Base-by-base conservation (phyloP, 2,113 vertebrate species). In the Hystrix cristata region DNA sequence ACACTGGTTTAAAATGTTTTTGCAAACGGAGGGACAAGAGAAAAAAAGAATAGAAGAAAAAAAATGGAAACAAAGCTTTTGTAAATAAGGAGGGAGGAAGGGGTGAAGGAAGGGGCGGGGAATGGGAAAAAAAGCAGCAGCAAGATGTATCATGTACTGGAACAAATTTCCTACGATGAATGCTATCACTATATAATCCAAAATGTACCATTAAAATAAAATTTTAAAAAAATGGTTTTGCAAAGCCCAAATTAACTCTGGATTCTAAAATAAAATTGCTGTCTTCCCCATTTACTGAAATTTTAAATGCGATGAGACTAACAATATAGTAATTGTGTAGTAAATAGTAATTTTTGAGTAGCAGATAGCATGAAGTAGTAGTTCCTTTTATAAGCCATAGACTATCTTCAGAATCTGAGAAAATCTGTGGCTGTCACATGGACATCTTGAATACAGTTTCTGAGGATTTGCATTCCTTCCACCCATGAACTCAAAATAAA, bases 1-100 rank as follows among this genome's bases (percentile, higher is more conserved):
- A 57, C 48, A 78, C 29, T 86, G 81, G 29, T 90, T 93, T 87
- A 78, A 84, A 92, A 65, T 92, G 38, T 38, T 82, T 93, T 82
- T 93, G 29, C 25, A 84, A 46, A 84, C 38, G 38, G 38, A 38
- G 38, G 38, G 38, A 38, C 38, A 38, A 38, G 38, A 38, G 38
- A 38, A 38, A 38, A 38, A 38, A 38, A 38, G 38, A 38, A 38
- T 2, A 38, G 38, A 38, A 38, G 38, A 2, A 38, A 38, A 38
- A 38, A 38, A 38, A 38, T 38, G 38, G 38, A 38, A 38, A 38
- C 38, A 38, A 38, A 38, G 38, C 38, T 38, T 38, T 38, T 38
- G 38, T 38, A 38, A 38, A 38, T 38, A 38, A 38, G 38, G 38
- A 38, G 38, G 38, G 38, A 38, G 38, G 38, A 38, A 38, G 38